A percentile compares a stretch with the other conserved stretches of the same genome.
Evolutionary conservation across 1,140 invertebrate species (phyloP).

Genomic region (Proctacanthus coquilletti): DNA sequence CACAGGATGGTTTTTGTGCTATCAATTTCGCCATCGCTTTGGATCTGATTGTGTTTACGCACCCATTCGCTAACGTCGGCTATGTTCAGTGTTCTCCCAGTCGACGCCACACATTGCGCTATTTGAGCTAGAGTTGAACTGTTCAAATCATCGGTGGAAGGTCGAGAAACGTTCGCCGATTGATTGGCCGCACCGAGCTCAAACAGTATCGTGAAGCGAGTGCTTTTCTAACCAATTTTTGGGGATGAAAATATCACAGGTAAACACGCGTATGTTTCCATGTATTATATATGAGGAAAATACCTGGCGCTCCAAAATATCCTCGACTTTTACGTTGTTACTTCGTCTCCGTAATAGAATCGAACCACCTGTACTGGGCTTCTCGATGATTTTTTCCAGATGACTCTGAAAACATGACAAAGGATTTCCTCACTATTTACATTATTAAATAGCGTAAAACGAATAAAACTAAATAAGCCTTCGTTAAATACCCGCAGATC

Average conservation of each 20-base stretch:
- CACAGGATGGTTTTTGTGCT: conserved; percentile 62
- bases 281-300: background rate
- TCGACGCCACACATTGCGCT: conserved; percentile 65
- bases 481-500: too few species aligned
- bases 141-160: conserved; percentile 24
- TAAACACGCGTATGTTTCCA: background rate
- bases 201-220: conserved; percentile 62
- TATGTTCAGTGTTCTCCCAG: conserved; percentile 69
- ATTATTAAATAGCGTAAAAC: background rate
- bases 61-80: conserved; percentile 59
- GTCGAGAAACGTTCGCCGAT: conserved; percentile 25
- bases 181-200: conserved; percentile 46
- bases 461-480: background rate
- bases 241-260: background rate
- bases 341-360: conserved; percentile 53
- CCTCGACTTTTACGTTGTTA: conserved; percentile 52
- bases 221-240: conserved; percentile 26
- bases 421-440: background rate
- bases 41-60: conserved; percentile 34
- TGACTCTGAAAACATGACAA: conserved; percentile 46
- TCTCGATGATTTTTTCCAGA: conserved; percentile 64
- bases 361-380: conserved; percentile 45
- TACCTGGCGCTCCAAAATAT: conserved; percentile 47
- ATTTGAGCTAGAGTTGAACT: conserved; percentile 50
- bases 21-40: conserved; percentile 37